Evolutionary conservation across 2,888 invertebrate genomes (phyloP).

Genomic region (Drosophila diplacantha): DNA sequence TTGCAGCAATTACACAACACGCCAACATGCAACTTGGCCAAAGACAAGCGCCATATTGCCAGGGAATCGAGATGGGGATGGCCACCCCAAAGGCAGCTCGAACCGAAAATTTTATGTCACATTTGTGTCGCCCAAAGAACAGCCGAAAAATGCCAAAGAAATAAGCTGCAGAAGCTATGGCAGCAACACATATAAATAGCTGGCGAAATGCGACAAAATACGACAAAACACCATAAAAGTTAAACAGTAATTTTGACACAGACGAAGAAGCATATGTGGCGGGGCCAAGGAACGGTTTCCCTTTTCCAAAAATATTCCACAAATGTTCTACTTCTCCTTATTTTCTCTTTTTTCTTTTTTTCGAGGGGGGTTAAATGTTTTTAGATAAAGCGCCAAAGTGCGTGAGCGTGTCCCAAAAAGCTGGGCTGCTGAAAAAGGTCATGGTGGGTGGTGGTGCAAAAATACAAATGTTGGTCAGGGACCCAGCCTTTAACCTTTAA

Average conservation of each 20-base stretch:
- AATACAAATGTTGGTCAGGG: conserved; percentile 20
- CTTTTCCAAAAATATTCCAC: conserved; percentile 56
- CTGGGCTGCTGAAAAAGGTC: conserved; percentile 21
- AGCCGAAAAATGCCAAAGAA: conserved; percentile 69
- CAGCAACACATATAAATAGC: conserved; percentile 57
- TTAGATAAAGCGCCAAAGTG: conserved; percentile 61
- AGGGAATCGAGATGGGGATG: conserved; percentile 17
- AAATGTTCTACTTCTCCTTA: conserved; percentile 38
- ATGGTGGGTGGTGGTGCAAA: conserved; percentile 9
- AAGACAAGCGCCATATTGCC: conserved; percentile 63
- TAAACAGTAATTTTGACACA: conserved; percentile 70
- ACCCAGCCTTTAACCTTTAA: conserved; percentile 27
- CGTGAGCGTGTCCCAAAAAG: conserved; percentile 52
- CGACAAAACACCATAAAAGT: conserved; percentile 69
- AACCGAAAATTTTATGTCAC: conserved; percentile 63
- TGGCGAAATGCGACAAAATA: conserved; percentile 57
- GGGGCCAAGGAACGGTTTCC: conserved; percentile 9
- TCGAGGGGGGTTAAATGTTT: conserved; percentile 57
- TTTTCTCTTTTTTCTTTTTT: conserved; percentile 9
- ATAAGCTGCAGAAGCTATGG: conserved; percentile 63
- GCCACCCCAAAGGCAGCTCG: conserved; percentile 44
- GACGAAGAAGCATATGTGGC: conserved; percentile 62
- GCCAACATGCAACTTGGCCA: conserved; percentile 51
- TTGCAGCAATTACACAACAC: conserved; percentile 72
- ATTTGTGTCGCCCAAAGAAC: conserved; percentile 63